Conservation (phyloP, 2,888 invertebrate species). For the Ephialtes manifestator region DNA sequence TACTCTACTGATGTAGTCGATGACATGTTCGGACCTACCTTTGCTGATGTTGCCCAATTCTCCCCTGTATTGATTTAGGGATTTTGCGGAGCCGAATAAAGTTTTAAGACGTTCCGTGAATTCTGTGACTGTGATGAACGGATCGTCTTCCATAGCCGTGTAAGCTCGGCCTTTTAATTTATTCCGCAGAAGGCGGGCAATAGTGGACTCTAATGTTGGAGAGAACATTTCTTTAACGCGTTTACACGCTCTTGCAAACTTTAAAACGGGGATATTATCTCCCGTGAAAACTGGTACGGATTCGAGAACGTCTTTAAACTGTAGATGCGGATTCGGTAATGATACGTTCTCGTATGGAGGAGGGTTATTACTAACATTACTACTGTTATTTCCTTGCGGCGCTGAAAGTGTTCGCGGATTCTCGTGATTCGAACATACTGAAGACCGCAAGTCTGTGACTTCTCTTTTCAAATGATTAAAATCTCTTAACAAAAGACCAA, state of each 20-base stretch:
- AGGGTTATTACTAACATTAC: neutral
- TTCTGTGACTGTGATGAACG: neutral
- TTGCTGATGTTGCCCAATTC: slow-evolving; percentile 39
- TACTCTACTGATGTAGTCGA: slow-evolving; percentile 51
- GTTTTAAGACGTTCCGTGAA: neutral
- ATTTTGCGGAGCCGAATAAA: slow-evolving; percentile 19
- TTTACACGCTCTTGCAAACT: slow-evolving; percentile 46
- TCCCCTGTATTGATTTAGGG: slow-evolving; percentile 33
- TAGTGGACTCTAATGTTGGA: neutral
- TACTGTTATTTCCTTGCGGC: no score
- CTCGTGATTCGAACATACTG: no score
- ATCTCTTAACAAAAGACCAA: no score
- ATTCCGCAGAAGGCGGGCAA: slow-evolving; percentile 19
- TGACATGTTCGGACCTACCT: slow-evolving; percentile 23
- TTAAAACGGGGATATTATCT: slow-evolving; percentile 2
- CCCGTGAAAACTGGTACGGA: slow-evolving; percentile 33
- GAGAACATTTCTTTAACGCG: neutral
- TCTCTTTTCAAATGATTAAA: no score
- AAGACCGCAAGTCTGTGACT: no score
- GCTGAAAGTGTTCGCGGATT: no score
- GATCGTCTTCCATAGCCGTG: slow-evolving; percentile 42
- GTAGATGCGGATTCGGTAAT: neutral
- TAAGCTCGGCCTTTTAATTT: slow-evolving; percentile 44
- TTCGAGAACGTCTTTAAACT: slow-evolving; percentile 18
- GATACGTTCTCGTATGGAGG: neutral